Evolutionary conservation across 2,888 invertebrate species (phyloP).

Genomic region (Trichogramma dendrolimi): DNA sequence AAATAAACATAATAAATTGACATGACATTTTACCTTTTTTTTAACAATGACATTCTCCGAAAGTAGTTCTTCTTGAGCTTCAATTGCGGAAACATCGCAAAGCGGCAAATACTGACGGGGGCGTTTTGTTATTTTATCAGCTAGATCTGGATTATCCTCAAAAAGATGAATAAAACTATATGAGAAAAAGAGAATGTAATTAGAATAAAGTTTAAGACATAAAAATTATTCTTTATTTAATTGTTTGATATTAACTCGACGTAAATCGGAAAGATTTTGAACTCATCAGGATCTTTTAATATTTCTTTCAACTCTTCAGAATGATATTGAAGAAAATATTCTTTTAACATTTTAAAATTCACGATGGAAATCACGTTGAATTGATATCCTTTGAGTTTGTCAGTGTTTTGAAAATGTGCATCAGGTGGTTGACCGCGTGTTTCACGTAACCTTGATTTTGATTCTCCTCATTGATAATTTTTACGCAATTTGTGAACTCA

Average conservation of each 20-base stretch:
- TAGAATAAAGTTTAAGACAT: conserved; percentile 6
- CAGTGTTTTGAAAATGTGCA: too few species aligned
- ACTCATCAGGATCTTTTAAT: conserved; percentile 58
- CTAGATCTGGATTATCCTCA: conserved; percentile 65
- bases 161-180: conserved; percentile 66
- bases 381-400: too few species aligned
- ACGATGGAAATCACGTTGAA: too few species aligned
- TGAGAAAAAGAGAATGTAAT: neutral
- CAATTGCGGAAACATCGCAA: conserved; percentile 62
- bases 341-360: conserved; percentile 31
- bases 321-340: conserved; percentile 63
- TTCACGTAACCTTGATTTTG: too few species aligned
- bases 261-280: conserved; percentile 63
- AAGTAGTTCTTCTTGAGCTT: conserved; percentile 60
- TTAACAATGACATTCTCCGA: conserved; percentile 45
- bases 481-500: too few species aligned
- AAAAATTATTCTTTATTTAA: conserved; percentile 19
- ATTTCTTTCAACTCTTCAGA: conserved; percentile 61
- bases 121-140: conserved; percentile 63
- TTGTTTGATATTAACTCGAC: conserved; percentile 59
- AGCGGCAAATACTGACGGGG: conserved; percentile 62
- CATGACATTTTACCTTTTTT: conserved; percentile 58
- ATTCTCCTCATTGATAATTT: too few species aligned
- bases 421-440: too few species aligned
- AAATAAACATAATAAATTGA: neutral